Evolutionary conservation across 2,888 invertebrate genomes (phyloP), one percentile per base, ranked within the genome.

Genomic region (Sycophila texana): DNA sequence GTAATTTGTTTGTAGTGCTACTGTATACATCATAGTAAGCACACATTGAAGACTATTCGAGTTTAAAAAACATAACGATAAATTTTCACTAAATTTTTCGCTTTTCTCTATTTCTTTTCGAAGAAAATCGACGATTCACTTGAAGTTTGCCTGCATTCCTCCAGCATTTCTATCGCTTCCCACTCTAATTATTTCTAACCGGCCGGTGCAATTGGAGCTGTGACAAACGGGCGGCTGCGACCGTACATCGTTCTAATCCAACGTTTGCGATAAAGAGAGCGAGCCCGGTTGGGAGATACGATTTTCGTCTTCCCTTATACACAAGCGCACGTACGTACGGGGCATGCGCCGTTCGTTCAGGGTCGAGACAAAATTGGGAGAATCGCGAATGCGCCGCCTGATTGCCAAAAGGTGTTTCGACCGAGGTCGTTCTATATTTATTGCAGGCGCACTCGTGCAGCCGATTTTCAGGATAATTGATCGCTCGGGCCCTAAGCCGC

Each of bases 321-420:
- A 39, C 10, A 10, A 1, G 10, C 39, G 10, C 10, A 39, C 39
- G 39, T 10, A 10, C 39, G 39, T 39, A 39, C 10, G 39, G 39
- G 5, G 26, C 26, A 26, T 26, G 7, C 39, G 39, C 39, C 1
- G 39, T 39, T 39, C 39, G 39, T 39, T 39, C 39, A 39, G 39
- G 10, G 39, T 39, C 60, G 26, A 75, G 47, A 49, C n/a, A 18
- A 76, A 76, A 76, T 76, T 75, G 70, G 75, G 39, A 53, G 67
- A 75, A 65, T 63, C 30, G 51, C 71, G 5, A 66, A 20, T 47
- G 55, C 51, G 30, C 14, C 18, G 10, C 57, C 57, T 49, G 63
- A 77, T 77, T 77, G 63, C 76, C 65, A 77, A 77, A 77, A 65
- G 76, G 76, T 63, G 49, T 57, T 71, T 65, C 47, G 49, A 39